These are phyloP conservation scores for Tryphoninae sp. DNA, from an alignment of 2,888 invertebrate species.

Conservation along the genomic window DNA sequence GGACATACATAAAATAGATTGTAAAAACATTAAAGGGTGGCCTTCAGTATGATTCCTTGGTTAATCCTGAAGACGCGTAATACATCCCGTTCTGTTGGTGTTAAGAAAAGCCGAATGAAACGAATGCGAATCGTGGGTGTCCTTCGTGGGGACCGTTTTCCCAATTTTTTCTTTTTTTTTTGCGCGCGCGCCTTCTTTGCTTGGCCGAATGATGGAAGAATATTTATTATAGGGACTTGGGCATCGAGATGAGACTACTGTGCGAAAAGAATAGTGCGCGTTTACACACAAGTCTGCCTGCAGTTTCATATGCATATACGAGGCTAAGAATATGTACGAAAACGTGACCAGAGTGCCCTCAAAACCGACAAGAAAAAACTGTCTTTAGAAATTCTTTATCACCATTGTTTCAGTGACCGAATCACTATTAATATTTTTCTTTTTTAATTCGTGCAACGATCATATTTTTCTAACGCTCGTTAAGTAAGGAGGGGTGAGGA, in stretches of 20 bases:
- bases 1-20: constrained; percentile 80
- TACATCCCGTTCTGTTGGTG: constrained; percentile 63
- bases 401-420: constrained; percentile 62
- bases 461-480: constrained; percentile 70
- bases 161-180: constrained; percentile 66
- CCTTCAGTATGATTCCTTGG: constrained; percentile 80
- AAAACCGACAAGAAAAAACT: constrained; percentile 55
- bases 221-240: constrained; percentile 36
- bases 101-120: constrained; percentile 17
- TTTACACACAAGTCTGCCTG: constrained; percentile 62
- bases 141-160: constrained; percentile 35
- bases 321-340: constrained; percentile 65
- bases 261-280: not conserved
- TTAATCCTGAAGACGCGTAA: constrained; percentile 78
- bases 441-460: constrained; percentile 65
- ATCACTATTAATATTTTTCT: constrained; percentile 57
- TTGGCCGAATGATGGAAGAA: constrained; percentile 27
- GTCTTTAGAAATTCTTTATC: constrained; percentile 64
- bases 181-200: not conserved
- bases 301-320: constrained; percentile 65
- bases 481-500: constrained; percentile 34
- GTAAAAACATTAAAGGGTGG: constrained; percentile 79
- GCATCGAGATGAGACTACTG: not conserved
- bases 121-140: constrained; percentile 45
- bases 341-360: constrained; percentile 70